Evolutionary conservation across 2,797 vertebrate species (phyloP).

Genomic region (Sebastes matsubarae): DNA sequence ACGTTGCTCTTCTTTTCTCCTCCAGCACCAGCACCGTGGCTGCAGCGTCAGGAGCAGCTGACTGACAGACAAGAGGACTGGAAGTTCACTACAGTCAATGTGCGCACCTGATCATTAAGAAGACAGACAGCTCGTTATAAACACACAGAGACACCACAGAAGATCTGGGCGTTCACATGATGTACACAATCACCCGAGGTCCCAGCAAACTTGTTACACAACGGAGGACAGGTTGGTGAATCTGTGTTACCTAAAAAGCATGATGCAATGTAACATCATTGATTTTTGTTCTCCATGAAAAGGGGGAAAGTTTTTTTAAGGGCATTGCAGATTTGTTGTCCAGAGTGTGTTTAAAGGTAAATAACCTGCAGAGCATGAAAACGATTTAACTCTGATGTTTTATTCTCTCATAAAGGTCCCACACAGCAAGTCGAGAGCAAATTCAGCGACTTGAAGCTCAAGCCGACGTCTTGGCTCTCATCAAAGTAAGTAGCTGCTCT

Average conservation of each 20-base stretch:
- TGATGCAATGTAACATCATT: conserved; percentile 50
- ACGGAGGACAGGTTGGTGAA: conserved; percentile 88
- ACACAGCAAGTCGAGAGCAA: conserved; percentile 92
- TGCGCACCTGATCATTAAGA: background rate
- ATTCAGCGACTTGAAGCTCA: conserved; percentile 86
- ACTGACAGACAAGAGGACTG: conserved; percentile 3
- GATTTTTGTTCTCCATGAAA: too few relatives aligned
- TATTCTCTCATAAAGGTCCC: conserved; percentile 78
- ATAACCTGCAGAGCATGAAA: background rate
- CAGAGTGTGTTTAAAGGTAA: background rate
- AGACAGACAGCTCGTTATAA: background rate
- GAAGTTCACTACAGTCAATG: background rate
- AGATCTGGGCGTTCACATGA: conserved; percentile 78
- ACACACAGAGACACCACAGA: background rate
- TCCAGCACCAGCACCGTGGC: conserved; percentile 6
- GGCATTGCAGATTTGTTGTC: too few relatives aligned
- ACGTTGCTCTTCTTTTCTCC: too few relatives aligned
- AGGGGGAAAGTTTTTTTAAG: background rate
- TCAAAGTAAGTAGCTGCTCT: conserved; percentile 71
- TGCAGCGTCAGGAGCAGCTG: conserved; percentile 40
- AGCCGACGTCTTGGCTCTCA: conserved; percentile 79
- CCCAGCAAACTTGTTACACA: conserved; percentile 96
- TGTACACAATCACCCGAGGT: conserved; percentile 95
- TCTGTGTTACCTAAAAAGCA: background rate
- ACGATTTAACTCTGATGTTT: background rate